Conservation (phyloP, 2,113 vertebrate species). For the Halichoerus grypus region DNA sequence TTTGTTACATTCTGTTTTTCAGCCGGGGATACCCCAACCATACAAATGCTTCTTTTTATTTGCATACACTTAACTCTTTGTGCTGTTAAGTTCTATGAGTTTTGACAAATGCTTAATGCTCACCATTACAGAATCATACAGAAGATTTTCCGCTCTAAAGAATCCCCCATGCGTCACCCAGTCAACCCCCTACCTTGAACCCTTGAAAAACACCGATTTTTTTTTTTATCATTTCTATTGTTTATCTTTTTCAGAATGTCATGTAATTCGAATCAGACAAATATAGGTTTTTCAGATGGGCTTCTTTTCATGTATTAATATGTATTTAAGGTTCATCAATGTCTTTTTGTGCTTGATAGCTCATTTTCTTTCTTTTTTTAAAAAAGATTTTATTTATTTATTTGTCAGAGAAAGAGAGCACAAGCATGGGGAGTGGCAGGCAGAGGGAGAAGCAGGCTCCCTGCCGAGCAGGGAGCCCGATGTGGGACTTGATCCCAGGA, state of each 20-base stretch:
- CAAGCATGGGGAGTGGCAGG: too few species aligned
- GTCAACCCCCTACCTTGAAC: background rate
- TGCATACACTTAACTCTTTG: background rate
- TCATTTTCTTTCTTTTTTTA: background rate
- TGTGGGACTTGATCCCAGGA: too few species aligned
- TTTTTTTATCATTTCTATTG: background rate
- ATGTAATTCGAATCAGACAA: background rate
- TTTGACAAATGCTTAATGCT: background rate
- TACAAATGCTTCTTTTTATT: background rate
- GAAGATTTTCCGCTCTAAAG: background rate
- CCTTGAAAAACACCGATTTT: background rate
- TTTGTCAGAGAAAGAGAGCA: too few species aligned
- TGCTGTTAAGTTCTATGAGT: background rate
- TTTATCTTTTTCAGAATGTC: background rate
- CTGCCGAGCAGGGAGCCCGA: too few species aligned
- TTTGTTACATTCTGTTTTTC: background rate
- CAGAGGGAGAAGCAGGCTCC: too few species aligned
- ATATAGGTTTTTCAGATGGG: background rate
- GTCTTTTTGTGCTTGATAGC: background rate
- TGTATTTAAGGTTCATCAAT: background rate
- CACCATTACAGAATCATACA: background rate
- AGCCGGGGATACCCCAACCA: background rate
- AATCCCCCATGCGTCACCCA: background rate
- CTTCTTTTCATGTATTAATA: background rate
- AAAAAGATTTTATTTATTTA: too few species aligned